Evolutionary conservation across 2,888 invertebrate genomes (phyloP), one percentile per base, ranked within the genome.

Genomic region (Trichacis sp.): DNA sequence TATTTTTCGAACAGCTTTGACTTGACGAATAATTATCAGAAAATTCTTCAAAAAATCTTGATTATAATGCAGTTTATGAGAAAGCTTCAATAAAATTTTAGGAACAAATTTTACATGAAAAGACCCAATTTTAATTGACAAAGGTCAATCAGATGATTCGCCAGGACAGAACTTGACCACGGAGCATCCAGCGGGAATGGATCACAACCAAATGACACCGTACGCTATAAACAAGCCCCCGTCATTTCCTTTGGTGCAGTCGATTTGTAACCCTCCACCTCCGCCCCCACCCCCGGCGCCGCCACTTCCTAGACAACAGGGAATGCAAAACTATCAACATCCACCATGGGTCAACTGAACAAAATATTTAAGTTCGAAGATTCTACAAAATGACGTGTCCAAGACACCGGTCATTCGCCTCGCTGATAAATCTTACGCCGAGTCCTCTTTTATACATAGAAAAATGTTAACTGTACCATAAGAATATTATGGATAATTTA

Each of bases 241-340:
- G n/a, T 71, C 75, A 17, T 71, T 76, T 49, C 78, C 77, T 30
- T 66, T 78, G 57, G 75, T 78, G 76, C 77, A 77, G 54, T 78
- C 77, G 2, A 77, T 77, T 58, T 79, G 79, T 58, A 77, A 77
- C 72, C 79, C 79, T 51, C 78, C 78, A 4, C 77, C 78, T n/a
- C 75, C 78, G 14, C 76, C 71, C 11, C 71, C 79, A 12, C 77
- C 72, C 14, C 75, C 69, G 12, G 70, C 79, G 14, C 77, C 73
- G 14, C 74, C 69, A 15, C 72, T 72, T 58, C 66, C 72, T 30
- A 75, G 73, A 48, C 48, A 14, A 18, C 51, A 46, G 8, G 46
- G 46, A 6, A 46, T 64, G 33, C 77, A 75, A 57, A 65, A 74
- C 70, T 76, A 75, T 73, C 79, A 77, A 46, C 72, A 74, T 64